Conservation (phyloP, 2,888 invertebrate genomes). For the Villa cingulata region DNA sequence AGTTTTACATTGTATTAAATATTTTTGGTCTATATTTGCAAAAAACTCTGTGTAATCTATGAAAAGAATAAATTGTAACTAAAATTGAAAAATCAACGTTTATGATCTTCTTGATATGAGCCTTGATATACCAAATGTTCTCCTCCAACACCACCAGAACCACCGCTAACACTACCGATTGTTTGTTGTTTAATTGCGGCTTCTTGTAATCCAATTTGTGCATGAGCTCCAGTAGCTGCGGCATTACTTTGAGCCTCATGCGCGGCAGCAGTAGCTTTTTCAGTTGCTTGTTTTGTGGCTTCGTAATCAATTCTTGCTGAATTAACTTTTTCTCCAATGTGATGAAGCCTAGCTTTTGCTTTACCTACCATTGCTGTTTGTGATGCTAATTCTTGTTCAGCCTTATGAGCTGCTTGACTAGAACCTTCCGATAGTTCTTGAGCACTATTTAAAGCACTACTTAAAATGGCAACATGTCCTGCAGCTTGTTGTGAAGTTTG, state of each 20-base stretch:
- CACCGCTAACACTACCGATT: no score
- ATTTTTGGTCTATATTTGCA: no score
- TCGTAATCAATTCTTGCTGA: constrained; percentile 61
- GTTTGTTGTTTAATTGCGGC: no score
- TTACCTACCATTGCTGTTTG: constrained; percentile 67
- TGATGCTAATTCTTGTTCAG: constrained; percentile 59
- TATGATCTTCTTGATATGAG: no score
- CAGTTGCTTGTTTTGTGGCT: constrained; percentile 58
- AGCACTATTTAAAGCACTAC: constrained; percentile 61
- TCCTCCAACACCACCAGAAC: no score
- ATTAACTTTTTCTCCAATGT: constrained; percentile 52
- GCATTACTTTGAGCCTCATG: constrained; percentile 46
- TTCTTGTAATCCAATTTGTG: no score
- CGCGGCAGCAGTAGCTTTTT: constrained; percentile 50
- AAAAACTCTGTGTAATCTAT: no score
- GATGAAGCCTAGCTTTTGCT: constrained; percentile 50
- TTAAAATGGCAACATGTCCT: constrained; percentile 51
- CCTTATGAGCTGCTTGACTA: constrained; percentile 55
- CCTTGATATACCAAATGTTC: no score
- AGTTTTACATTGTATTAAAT: no score
- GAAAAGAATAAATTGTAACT: no score
- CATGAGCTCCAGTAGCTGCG: constrained; percentile 37
- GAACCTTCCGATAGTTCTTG: constrained; percentile 60
- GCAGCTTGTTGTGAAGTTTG: constrained; percentile 57
- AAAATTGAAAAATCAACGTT: no score